Evolutionary conservation across 2,888 invertebrate genomes (phyloP), one percentile per base, ranked within the genome.

Genomic region (Meghimatium bilineatum): DNA sequence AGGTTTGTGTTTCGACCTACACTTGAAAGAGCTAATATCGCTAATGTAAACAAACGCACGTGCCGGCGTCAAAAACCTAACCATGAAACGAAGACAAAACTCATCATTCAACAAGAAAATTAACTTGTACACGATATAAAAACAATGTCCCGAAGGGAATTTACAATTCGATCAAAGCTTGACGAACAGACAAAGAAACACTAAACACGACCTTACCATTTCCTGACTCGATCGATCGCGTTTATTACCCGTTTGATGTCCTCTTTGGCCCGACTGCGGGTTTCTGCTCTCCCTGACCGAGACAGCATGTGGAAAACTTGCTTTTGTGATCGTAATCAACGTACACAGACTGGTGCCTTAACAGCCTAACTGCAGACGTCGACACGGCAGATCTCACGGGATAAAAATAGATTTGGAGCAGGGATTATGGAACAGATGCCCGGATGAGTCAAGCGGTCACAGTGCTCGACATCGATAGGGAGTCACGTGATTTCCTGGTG

Each of bases 181-280:
- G 5, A 38, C 36, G 52, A 69, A 69, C 36, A 80, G 44, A 81
- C 71, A 72, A 49, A 83, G 67, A 77, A 76, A 56, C 6, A 56
- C 10, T n/a, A 34, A 66, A 10, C 32, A 60, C 34, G 32, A 6
- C 12, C 95, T 95, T 95, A 98, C 99, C 99, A 99, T 95, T 98
- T 97, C 93, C 99, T 96, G 93, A 99, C 99, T 96, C 98, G 97
- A 94, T 99, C 99, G 92, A 99, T 97, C 91, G 98, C 98, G 95
- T 98, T 98, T 97, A 99, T 99, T 92, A 98, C 98, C 93, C 98
- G 96, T 95, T 99, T 99, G 93, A 99, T 97, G 94, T 99, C 99
- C 96, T 99, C 99, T 95, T 99, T 99, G 82, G 99, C 99, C 92
- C 99, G 95, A 94, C 98, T 99, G 92, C 99, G 96, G 72, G 99